Conservation (phyloP, 2,888 invertebrate species). For the Sphaeridia pumilis region DNA sequence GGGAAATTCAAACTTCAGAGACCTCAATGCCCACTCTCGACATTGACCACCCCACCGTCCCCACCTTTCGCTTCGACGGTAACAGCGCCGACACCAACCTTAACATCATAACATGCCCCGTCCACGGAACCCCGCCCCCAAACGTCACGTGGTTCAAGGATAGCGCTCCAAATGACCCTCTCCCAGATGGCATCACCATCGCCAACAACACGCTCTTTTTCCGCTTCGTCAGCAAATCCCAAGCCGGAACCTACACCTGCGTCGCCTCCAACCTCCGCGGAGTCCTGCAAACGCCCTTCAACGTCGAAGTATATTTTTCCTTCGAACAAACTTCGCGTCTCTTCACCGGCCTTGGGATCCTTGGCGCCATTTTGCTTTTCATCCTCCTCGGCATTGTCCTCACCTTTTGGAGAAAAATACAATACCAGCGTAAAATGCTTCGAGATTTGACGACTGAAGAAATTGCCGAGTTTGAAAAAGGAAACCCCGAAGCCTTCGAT, state of each 20-base stretch:
- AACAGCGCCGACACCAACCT: too few species aligned
- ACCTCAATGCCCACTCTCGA: too few species aligned
- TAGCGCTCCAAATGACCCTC: too few species aligned
- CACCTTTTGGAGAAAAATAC: constrained; percentile 5
- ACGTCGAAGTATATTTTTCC: background rate
- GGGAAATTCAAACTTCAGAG: too few species aligned
- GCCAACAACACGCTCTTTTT: too few species aligned
- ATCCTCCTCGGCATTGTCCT: background rate
- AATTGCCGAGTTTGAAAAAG: constrained; percentile 16
- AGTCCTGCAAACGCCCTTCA: background rate
- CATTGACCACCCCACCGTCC: too few species aligned
- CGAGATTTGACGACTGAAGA: constrained; percentile 13
- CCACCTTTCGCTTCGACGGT: too few species aligned
- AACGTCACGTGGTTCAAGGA: too few species aligned
- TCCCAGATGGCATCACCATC: too few species aligned
- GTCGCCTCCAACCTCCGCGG: background rate
- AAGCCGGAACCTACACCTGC: background rate
- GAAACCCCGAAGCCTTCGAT: constrained; percentile 14
- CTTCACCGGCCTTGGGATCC: background rate
- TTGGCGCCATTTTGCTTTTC: constrained; percentile 6
- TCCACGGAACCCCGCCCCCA: too few species aligned
- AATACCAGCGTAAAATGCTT: constrained; percentile 1
- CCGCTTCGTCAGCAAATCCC: background rate
- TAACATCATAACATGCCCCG: too few species aligned
- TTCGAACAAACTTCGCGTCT: background rate